Evolutionary conservation across 2,113 vertebrate species (phyloP), one percentile per base, ranked within the genome.

Genomic region (Hymenochirus boettgeri): DNA sequence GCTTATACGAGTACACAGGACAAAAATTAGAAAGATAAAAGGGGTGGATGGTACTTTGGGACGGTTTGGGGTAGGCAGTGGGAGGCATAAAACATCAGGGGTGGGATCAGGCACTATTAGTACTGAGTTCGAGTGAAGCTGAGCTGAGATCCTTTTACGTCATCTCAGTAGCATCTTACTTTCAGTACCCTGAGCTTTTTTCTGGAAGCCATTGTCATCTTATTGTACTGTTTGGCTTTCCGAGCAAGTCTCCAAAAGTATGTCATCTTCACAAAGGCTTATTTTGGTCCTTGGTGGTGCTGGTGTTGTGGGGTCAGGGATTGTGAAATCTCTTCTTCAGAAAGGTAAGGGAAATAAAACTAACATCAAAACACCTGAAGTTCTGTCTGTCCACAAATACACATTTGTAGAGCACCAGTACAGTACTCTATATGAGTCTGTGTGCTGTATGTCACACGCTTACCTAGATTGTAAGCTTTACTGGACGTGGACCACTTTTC

Each of bases 271-370:
- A 10, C 88, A 86, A 45, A 71, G 87, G 51, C 73, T 90, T 3
- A 89, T 87, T 31, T 64, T 92, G 8, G 88, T 75, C n/a, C 86
- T 92, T 3, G 89, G 90, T 3, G 89, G 89, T 57, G 86, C 88
- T 12, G 89, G 89, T 12, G 84, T 80, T 0, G 88, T 91, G 71
- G 89, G 90, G 22, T 89, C 89, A 1, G 90, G 88, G 3, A 67
- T 89, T 5, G 89, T 89, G 2, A 89, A 85, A 71, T 83, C 78
- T 0, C 81, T 91, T 51, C 80, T 91, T 75, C 87, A 90, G 31
- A 89, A 82, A 87, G 90, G 90, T 92, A 81, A 76, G 80, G 7
- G n/a, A 19, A 37, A 46, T n/a, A n/a, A n/a, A n/a, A n/a, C n/a
- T n/a, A n/a, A n/a, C n/a, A n/a, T n/a, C n/a, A n/a, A n/a, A n/a